Conservation (phyloP, 2,797 vertebrate species). For the Takifugu rubripes region DNA sequence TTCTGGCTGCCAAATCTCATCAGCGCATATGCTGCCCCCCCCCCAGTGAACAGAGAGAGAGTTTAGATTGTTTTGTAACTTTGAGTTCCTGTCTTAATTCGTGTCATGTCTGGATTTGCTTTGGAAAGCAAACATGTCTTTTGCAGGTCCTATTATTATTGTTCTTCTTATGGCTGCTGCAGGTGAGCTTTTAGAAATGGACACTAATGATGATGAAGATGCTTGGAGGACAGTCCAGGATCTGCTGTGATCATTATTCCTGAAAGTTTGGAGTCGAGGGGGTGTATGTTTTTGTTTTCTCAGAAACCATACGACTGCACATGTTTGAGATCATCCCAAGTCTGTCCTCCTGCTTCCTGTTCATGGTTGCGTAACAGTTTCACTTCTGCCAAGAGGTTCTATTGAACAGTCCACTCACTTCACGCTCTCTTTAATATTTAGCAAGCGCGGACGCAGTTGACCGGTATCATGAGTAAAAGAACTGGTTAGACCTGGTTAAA, state of each 20-base stretch:
- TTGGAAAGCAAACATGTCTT: slow-evolving; percentile 18
- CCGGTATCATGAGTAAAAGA: not conserved
- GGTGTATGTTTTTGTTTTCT: not conserved
- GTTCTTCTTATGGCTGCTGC: slow-evolving; percentile 8
- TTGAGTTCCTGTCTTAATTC: slow-evolving; percentile 27
- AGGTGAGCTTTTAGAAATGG: not conserved
- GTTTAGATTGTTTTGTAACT: slow-evolving; percentile 33
- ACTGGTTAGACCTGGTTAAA: not conserved
- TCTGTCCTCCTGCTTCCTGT: slow-evolving; percentile 53
- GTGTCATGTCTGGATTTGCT: slow-evolving; percentile 28
- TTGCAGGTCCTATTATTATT: not conserved
- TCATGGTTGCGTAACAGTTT: slow-evolving; percentile 52
- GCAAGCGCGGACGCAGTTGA: no score
- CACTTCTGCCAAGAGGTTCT: slow-evolving; percentile 47
- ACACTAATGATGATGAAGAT: no score
- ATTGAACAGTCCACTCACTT: slow-evolving; percentile 15
- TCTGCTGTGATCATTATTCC: not conserved
- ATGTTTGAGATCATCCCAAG: slow-evolving; percentile 19
- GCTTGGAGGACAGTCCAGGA: no score
- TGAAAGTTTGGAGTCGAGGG: not conserved
- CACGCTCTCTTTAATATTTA: not conserved
- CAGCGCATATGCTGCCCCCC: slow-evolving; percentile 34
- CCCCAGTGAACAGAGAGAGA: slow-evolving; percentile 7
- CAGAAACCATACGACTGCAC: slow-evolving; percentile 12
- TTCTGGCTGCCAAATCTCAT: slow-evolving; percentile 37